Evolutionary conservation across 1,140 invertebrate species (phyloP), one percentile per base, ranked within the genome.

Genomic region (Listronotus bonariensis): DNA sequence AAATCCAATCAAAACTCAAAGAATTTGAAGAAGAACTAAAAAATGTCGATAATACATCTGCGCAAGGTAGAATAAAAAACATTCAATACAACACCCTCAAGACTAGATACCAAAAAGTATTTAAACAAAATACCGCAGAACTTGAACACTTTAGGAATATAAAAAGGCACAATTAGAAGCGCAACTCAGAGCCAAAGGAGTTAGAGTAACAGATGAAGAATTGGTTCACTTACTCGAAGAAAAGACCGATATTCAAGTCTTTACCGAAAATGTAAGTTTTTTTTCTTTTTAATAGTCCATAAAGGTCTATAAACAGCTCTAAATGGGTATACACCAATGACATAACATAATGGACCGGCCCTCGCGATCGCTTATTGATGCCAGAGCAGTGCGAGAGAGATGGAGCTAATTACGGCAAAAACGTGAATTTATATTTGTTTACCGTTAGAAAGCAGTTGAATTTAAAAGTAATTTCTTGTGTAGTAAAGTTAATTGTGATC

Each of bases 241-340:
- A 26, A 57, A 68, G 14, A 55, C 58, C 6, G 68, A 75, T 56
- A 64, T 67, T 31, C 73, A 77, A 26, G 32, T 74, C 55, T 77
- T 77, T 65, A 77, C 71, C 15, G 75, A 75, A 43, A 77, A 77
- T 67, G 75, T 76, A 68, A 60, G 67, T 63, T 0, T 26, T 3
- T 26, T 26, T 26, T n/a, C n/a, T n/a, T n/a, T n/a, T n/a, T n/a
- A n/a, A n/a, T n/a, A n/a, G n/a, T n/a, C n/a, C n/a, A n/a, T n/a
- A n/a, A n/a, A n/a, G n/a, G n/a, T n/a, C n/a, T n/a, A n/a, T n/a
- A n/a, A n/a, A n/a, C n/a, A n/a, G n/a, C n/a, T n/a, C n/a, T n/a
- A n/a, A n/a, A n/a, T n/a, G n/a, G n/a, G n/a, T n/a, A n/a, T n/a
- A n/a, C n/a, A n/a, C n/a, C n/a, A n/a, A n/a, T n/a, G n/a, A n/a